Evolutionary conservation across 1,140 invertebrate genomes (phyloP).

Genomic region (Procambarus clarkii): DNA sequence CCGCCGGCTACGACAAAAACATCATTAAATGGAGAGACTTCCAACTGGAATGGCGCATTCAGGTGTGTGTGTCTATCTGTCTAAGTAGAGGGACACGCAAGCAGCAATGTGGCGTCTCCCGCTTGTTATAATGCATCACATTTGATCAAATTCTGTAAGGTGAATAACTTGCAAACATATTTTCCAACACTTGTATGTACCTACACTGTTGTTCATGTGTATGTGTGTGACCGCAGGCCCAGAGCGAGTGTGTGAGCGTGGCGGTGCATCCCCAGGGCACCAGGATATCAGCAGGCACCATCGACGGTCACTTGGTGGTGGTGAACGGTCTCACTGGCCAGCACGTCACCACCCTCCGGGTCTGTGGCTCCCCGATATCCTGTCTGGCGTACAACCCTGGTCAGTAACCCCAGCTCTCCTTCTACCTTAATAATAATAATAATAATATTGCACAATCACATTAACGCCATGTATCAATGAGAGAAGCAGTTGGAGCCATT

Average conservation of each 20-base stretch:
- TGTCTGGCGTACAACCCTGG: constrained; percentile 91
- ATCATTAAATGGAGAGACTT: constrained; percentile 92
- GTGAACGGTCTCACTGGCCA: constrained; percentile 89
- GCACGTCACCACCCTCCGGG: constrained; percentile 87
- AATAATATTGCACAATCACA: no score
- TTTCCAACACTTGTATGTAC: no score
- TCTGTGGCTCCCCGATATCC: constrained; percentile 89
- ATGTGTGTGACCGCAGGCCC: constrained; percentile 75
- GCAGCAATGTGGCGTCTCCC: no score
- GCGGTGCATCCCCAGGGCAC: constrained; percentile 91
- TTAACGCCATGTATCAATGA: no score
- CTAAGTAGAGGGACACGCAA: no score
- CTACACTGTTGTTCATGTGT: constrained; percentile 76
- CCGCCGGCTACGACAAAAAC: constrained; percentile 93
- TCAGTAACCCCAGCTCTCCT: constrained; percentile 75
- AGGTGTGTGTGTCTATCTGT: constrained; percentile 78
- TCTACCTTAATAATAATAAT: no score
- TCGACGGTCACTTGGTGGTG: constrained; percentile 90
- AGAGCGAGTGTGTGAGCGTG: constrained; percentile 88
- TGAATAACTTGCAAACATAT: no score
- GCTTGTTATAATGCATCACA: no score
- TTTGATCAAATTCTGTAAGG: no score
- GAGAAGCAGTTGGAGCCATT: no score
- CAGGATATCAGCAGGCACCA: constrained; percentile 90
- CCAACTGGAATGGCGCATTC: constrained; percentile 90